phyloP scores from a whole-genome alignment of 2,797 vertebrate species.

The Microcaecilia unicolor region DNA sequence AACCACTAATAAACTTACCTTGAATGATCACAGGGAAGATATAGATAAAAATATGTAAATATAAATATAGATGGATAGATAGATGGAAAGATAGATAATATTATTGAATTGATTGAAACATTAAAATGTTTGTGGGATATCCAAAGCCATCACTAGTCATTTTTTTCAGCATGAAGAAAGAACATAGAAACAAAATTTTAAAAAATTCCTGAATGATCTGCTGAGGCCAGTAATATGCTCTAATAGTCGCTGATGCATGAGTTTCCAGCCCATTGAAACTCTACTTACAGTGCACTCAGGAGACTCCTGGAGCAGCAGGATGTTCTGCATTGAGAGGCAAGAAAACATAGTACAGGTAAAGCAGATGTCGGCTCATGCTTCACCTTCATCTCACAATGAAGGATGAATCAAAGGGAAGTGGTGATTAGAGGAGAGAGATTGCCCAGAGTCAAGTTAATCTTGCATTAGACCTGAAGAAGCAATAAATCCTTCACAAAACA shows the following conservation, averaged over 20 bases:
- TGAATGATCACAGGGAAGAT: too few species aligned
- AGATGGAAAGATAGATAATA: too few species aligned
- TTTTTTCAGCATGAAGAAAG: too few species aligned
- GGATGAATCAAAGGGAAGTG: conserved; percentile 11
- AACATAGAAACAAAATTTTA: conserved; percentile 5
- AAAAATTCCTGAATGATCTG: conserved; percentile 3
- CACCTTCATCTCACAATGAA: conserved; percentile 18
- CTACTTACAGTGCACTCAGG: conserved; percentile 26
- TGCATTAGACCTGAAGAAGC: too few species aligned
- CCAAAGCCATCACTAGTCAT: background rate
- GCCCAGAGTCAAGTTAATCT: too few species aligned
- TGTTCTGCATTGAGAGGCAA: conserved; percentile 18
- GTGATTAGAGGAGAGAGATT: too few species aligned
- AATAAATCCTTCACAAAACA: too few species aligned
- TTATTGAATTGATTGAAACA: too few species aligned
- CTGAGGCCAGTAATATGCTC: conserved; percentile 9
- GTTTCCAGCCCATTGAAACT: conserved; percentile 38
- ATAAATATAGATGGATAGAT: too few species aligned
- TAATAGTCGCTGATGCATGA: conserved; percentile 24
- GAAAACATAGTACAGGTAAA: conserved; percentile 18
- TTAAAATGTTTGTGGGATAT: too few species aligned
- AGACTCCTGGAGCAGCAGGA: conserved; percentile 21
- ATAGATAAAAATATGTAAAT: too few species aligned
- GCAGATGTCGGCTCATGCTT: conserved; percentile 28
- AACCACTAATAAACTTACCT: too few species aligned